Evolutionary conservation across 1,140 invertebrate genomes (phyloP).

Genomic region (Gonatopus flavifemur): DNA sequence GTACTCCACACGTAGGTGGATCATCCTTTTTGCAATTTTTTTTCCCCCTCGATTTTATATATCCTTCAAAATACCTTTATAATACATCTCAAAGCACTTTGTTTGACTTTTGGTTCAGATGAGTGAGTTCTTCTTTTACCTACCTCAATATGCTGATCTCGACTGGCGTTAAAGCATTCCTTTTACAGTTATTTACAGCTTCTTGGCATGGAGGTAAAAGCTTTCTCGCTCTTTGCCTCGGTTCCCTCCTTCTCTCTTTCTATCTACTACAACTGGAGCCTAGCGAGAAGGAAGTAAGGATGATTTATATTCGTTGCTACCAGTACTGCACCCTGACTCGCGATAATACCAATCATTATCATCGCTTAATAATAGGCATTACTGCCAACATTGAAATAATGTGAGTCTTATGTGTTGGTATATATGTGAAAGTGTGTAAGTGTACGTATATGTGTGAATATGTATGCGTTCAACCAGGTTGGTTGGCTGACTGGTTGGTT

Average conservation of each 20-base stretch:
- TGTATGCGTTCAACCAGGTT: neutral
- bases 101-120: too few relatives aligned
- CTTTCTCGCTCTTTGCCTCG: conserved; percentile 27
- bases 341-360: conserved; percentile 62
- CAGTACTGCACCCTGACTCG: conserved; percentile 57
- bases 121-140: too few relatives aligned
- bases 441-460: conserved; percentile 1
- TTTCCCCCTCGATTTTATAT: too few relatives aligned
- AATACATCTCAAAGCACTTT: too few relatives aligned
- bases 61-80: too few relatives aligned
- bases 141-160: too few relatives aligned
- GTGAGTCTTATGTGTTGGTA: conserved; percentile 24
- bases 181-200: conserved; percentile 53
- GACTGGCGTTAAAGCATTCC: too few relatives aligned
- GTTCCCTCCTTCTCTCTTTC: conserved; percentile 6
- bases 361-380: conserved; percentile 62
- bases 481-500: neutral
- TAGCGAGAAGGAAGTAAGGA: conserved; percentile 58
- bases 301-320: conserved; percentile 61
- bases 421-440: conserved; percentile 12
- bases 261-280: conserved; percentile 19
- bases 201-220: conserved; percentile 54
- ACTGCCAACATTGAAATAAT: conserved; percentile 62
- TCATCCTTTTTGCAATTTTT: too few relatives aligned
- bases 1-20: too few relatives aligned